Evolutionary conservation across 1,140 invertebrate species (phyloP).

Genomic region (Popillia japonica): DNA sequence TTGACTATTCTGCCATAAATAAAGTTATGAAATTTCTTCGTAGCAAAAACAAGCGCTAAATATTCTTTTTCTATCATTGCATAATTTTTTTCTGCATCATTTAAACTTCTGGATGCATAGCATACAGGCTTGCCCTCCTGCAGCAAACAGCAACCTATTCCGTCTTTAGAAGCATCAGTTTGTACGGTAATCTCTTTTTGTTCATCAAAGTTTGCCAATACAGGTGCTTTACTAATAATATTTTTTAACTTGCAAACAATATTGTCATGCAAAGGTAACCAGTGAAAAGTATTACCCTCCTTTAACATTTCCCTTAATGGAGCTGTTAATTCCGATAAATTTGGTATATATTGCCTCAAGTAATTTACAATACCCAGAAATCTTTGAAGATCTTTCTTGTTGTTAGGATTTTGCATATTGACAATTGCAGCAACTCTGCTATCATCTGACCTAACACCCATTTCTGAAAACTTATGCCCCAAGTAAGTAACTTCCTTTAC

Average conservation of each 20-base stretch:
- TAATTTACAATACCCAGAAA: no score
- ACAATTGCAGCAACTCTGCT: no score
- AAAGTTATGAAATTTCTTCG: slow-evolving; percentile 58
- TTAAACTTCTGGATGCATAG: no score
- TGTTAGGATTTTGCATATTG: no score
- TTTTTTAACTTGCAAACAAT: slow-evolving; percentile 45
- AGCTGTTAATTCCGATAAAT: slow-evolving; percentile 1
- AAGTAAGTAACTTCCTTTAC: not conserved
- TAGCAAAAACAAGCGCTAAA: slow-evolving; percentile 58
- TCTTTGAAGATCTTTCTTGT: no score
- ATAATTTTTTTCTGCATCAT: no score
- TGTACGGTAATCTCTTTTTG: no score
- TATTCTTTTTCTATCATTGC: slow-evolving; percentile 62
- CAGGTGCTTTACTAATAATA: no score
- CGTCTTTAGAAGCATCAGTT: no score
- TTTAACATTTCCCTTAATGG: slow-evolving; percentile 47
- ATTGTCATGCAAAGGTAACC: slow-evolving; percentile 45
- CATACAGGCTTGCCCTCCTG: no score
- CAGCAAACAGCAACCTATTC: no score
- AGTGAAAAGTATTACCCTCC: slow-evolving; percentile 42
- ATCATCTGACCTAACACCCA: not conserved
- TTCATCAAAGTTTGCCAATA: no score
- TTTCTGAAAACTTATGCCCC: not conserved
- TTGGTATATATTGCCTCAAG: slow-evolving; percentile 39
- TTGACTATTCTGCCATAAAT: slow-evolving; percentile 53